These are phyloP conservation scores for Enteromius treurensis DNA, from an alignment of 2,797 vertebrate species.

Conservation along the genomic window DNA sequence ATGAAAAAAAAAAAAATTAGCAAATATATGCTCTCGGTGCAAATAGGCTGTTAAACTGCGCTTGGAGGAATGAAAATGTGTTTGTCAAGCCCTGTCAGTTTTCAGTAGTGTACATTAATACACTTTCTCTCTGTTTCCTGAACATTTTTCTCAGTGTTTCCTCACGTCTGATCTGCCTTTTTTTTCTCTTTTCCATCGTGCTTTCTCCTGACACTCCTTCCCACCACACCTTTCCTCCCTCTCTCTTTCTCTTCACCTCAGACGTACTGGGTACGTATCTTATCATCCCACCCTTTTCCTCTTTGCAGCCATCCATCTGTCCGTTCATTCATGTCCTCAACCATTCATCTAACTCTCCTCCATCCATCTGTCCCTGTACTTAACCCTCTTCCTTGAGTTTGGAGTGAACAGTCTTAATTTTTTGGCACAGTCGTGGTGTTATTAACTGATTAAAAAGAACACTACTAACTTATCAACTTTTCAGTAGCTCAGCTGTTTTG, in stretches of 20 bases:
- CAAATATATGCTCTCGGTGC: background rate
- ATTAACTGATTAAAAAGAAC: background rate
- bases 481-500: background rate
- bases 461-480: background rate
- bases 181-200: slow-evolving; percentile 74
- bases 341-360: slow-evolving; percentile 10
- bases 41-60: background rate
- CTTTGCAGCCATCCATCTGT: slow-evolving; percentile 62
- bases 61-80: background rate
- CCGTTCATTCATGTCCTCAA: slow-evolving; percentile 6
- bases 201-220: slow-evolving; percentile 67
- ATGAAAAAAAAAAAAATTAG: background rate
- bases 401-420: background rate
- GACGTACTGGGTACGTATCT: slow-evolving; percentile 92
- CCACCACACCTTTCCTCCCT: slow-evolving; percentile 59
- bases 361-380: slow-evolving; percentile 12
- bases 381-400: slow-evolving; percentile 3
- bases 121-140: slow-evolving; percentile 50
- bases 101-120: slow-evolving; percentile 28
- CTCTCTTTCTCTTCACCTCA: slow-evolving; percentile 76
- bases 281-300: slow-evolving; percentile 62
- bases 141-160: slow-evolving; percentile 52
- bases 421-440: background rate
- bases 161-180: slow-evolving; percentile 76
- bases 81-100: slow-evolving; percentile 2